Conservation (phyloP, 1,140 invertebrate species). For the Phenacoccus solenopsis region DNA sequence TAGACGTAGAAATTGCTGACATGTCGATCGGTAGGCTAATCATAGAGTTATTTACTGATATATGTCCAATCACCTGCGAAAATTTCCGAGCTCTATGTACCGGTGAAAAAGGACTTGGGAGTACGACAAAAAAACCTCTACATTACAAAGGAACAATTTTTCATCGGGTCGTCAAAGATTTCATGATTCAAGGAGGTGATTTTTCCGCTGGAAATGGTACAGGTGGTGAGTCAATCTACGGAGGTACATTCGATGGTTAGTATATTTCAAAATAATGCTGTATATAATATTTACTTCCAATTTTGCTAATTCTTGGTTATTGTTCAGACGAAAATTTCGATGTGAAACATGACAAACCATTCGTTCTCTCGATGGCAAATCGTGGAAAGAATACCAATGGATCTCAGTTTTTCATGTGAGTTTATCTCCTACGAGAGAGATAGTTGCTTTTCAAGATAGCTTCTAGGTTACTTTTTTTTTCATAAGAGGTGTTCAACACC, state of each 20-base stretch:
- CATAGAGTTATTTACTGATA: slow-evolving; percentile 86
- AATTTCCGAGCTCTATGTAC: slow-evolving; percentile 88
- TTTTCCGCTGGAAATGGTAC: slow-evolving; percentile 82
- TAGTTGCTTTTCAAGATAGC: too few species aligned
- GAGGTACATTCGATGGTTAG: slow-evolving; percentile 71
- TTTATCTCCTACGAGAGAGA: too few species aligned
- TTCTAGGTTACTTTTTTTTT: too few species aligned
- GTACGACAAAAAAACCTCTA: slow-evolving; percentile 51
- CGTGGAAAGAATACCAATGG: slow-evolving; percentile 93
- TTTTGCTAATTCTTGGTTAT: neutral
- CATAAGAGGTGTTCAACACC: too few species aligned
- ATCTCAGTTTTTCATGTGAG: slow-evolving; percentile 93
- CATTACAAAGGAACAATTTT: slow-evolving; percentile 67
- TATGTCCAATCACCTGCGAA: slow-evolving; percentile 84
- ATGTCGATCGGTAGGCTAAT: slow-evolving; percentile 76
- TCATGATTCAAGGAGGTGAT: slow-evolving; percentile 81
- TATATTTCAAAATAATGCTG: slow-evolving; percentile 13
- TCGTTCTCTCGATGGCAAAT: slow-evolving; percentile 91
- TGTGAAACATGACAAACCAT: slow-evolving; percentile 74
- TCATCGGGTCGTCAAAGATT: slow-evolving; percentile 85
- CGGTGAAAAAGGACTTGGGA: slow-evolving; percentile 69
- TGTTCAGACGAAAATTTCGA: slow-evolving; percentile 78
- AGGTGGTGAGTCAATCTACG: slow-evolving; percentile 83
- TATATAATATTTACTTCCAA: slow-evolving; percentile 9
- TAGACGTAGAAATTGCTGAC: slow-evolving; percentile 85